Conservation (phyloP, 2,113 vertebrate genomes). For the Phalacrocorax carbo region DNA sequence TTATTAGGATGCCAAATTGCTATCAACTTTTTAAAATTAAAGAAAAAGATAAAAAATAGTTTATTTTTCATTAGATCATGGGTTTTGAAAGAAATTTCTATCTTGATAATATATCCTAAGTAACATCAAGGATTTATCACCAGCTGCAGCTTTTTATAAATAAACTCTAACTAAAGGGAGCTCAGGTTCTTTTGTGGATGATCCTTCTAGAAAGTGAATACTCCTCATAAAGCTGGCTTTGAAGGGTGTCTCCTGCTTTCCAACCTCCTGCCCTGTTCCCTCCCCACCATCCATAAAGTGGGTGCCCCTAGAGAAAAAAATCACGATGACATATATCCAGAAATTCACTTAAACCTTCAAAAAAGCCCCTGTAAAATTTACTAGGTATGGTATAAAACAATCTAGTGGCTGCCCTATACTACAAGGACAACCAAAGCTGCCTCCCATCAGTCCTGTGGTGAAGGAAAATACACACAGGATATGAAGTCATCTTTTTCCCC, state of each 20-base stretch:
- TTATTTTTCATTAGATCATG: background rate
- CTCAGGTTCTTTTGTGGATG: background rate
- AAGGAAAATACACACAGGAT: background rate
- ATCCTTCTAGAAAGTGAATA: background rate
- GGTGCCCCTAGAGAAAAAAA: background rate
- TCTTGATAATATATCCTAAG: background rate
- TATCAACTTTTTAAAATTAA: background rate
- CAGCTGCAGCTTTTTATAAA: background rate
- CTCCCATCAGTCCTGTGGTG: background rate
- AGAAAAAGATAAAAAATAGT: background rate
- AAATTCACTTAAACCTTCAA: background rate
- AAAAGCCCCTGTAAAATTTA: background rate
- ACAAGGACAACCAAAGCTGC: background rate
- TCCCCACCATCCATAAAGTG: too few species aligned
- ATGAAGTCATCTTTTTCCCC: background rate
- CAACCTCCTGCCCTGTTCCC: background rate
- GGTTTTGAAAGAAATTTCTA: background rate
- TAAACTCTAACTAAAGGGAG: background rate
- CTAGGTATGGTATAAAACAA: background rate
- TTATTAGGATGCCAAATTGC: slow-evolving; percentile 9
- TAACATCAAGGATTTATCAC: background rate
- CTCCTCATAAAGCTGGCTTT: background rate
- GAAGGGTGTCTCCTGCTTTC: background rate
- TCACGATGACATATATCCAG: background rate
- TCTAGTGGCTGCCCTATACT: background rate